phyloP scores from a whole-genome alignment of 1,140 invertebrate genomes.

The Whitmania pigra region DNA sequence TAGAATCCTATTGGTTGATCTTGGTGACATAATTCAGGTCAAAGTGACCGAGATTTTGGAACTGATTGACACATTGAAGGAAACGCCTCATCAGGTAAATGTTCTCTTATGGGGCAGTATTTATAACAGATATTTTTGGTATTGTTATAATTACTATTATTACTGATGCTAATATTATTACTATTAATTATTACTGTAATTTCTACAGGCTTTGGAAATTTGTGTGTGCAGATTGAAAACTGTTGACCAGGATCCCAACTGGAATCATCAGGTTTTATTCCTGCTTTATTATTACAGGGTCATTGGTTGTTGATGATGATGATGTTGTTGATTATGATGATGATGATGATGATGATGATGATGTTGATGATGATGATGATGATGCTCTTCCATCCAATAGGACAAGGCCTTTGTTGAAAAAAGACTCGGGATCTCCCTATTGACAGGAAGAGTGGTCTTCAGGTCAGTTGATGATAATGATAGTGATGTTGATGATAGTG shows the following conservation, averaged over 20 bases:
- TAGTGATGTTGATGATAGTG: too few relatives aligned
- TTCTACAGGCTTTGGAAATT: background rate
- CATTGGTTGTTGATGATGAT: too few relatives aligned
- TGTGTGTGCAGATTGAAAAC: background rate
- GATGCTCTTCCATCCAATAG: background rate
- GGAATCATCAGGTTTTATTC: background rate
- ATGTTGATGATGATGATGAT: background rate
- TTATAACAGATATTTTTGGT: too few relatives aligned
- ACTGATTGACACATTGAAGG: background rate
- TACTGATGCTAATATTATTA: too few relatives aligned
- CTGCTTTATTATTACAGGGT: background rate
- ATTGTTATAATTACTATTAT: too few relatives aligned
- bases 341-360: background rate
- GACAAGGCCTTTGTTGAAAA: conserved; percentile 1
- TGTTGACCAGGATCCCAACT: conserved; percentile 6
- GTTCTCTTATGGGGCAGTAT: background rate
- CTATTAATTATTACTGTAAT: background rate
- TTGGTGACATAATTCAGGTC: background rate
- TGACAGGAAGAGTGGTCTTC: conserved; percentile 1
- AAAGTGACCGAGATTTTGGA: background rate
- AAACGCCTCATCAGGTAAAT: background rate
- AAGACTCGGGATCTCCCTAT: background rate
- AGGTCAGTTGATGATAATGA: background rate
- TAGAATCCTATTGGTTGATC: background rate
- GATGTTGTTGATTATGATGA: too few relatives aligned